A percentile compares a stretch with the other conserved stretches of the same genome.
Conservation (phyloP, 2,797 vertebrate genomes). For the Busarellus nigricollis region DNA sequence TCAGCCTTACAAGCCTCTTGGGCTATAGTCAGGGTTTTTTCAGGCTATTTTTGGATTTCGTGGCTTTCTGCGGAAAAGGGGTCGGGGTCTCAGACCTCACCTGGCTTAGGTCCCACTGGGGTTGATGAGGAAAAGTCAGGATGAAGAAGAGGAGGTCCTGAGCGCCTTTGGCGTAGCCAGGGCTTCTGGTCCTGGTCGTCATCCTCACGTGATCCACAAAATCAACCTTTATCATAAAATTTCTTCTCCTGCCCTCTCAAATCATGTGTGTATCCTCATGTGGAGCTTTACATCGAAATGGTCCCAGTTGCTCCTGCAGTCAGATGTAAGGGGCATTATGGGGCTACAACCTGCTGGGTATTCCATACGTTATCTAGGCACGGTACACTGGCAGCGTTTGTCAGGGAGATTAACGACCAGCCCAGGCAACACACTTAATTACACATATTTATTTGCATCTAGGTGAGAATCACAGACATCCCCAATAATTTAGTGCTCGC, state of each 20-base stretch:
- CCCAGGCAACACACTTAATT: neutral
- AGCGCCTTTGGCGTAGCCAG: fast-evolving
- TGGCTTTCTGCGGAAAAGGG: neutral
- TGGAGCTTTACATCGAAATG: conserved; percentile 77
- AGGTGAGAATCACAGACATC: neutral
- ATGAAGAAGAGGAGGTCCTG: neutral
- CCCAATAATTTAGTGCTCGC: fast-evolving
- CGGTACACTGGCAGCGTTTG: neutral
- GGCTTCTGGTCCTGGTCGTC: neutral
- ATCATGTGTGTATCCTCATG: conserved; percentile 5
- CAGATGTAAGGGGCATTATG: conserved; percentile 84
- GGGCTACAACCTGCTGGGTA: conserved; percentile 85
- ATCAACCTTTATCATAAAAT: neutral
- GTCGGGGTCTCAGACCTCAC: neutral
- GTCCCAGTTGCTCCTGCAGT: conserved; percentile 79
- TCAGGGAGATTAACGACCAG: neutral
- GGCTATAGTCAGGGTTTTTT: neutral
- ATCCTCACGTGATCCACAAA: neutral
- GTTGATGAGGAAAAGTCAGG: neutral
- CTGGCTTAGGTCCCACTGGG: neutral
- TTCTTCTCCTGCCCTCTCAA: neutral
- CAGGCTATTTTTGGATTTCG: neutral
- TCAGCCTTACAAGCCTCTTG: neutral
- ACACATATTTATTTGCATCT: neutral
- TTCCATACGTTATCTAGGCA: conserved; percentile 81